A percentile compares a stretch with the other conserved stretches of the same genome.
phyloP scores from a whole-genome alignment of 2,113 vertebrate species.

The Drymodes brunneopygia region DNA sequence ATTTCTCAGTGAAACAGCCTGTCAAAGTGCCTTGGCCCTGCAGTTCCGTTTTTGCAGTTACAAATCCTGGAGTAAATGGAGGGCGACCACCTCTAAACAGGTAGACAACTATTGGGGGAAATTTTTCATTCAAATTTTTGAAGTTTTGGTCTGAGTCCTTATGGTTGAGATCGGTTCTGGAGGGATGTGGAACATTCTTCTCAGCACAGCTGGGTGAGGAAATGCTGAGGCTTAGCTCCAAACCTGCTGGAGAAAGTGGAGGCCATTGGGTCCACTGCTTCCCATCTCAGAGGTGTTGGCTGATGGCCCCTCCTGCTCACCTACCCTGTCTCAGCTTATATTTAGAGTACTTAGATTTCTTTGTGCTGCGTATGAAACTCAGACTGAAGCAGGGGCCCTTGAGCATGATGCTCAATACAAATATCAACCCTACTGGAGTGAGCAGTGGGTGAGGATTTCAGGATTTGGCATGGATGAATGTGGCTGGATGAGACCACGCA shows the following conservation, averaged over 20 bases:
- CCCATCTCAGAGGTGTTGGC: background rate
- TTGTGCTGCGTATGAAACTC: background rate
- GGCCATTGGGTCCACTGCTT: accelerated
- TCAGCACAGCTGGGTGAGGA: background rate
- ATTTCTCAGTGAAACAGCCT: background rate
- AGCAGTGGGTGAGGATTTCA: background rate
- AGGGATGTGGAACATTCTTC: background rate
- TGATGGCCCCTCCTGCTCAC: background rate
- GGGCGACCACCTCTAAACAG: background rate
- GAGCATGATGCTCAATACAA: background rate
- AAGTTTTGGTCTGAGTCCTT: background rate
- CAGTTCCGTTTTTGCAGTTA: background rate
- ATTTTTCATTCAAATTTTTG: background rate
- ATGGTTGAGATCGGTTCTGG: accelerated
- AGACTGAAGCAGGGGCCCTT: background rate
- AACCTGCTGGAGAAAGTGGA: background rate
- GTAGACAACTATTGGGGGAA: background rate
- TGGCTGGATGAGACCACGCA: background rate
- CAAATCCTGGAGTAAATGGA: background rate
- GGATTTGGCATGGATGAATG: background rate
- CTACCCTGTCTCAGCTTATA: background rate
- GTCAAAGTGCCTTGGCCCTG: background rate
- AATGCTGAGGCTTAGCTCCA: background rate
- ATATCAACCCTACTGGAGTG: background rate
- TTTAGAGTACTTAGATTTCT: background rate